Conservation (phyloP, 2,888 invertebrate genomes). For the Leucophenga montana region DNA sequence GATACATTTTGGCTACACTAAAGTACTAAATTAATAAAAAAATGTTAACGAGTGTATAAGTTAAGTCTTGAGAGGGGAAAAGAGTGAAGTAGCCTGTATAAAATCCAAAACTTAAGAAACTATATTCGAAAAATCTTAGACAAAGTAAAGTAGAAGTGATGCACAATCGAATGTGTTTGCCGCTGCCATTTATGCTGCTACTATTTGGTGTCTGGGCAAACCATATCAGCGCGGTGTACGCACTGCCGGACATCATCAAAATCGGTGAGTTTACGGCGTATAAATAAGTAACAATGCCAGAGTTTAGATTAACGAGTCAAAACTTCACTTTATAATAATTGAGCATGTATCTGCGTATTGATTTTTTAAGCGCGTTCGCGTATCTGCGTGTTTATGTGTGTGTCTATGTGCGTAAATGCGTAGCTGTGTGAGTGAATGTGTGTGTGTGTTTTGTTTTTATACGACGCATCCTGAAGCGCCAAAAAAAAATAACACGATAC, state of each 20-base stretch:
- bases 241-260: conserved; percentile 70
- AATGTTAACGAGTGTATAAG: conserved; percentile 40
- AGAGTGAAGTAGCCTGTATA: background rate
- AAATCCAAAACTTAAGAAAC: no score
- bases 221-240: conserved; percentile 40
- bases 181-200: conserved; percentile 37
- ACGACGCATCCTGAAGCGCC: background rate
- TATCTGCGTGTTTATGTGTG: conserved; percentile 1
- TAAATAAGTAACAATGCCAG: background rate
- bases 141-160: conserved; percentile 18
- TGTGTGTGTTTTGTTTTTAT: conserved; percentile 1
- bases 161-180: conserved; percentile 17
- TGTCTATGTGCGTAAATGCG: background rate
- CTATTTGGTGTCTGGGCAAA: conserved; percentile 39
- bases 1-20: background rate
- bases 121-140: conserved; percentile 24
- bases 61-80: background rate
- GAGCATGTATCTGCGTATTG: conserved; percentile 52
- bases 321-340: background rate
- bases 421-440: background rate
- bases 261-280: conserved; percentile 61
- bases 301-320: background rate
- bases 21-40: conserved; percentile 24
- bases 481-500: background rate
- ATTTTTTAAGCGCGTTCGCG: conserved; percentile 6